Evolutionary conservation across 2,888 invertebrate genomes (phyloP).

Genomic region (Pachycephus smyrnensis): DNA sequence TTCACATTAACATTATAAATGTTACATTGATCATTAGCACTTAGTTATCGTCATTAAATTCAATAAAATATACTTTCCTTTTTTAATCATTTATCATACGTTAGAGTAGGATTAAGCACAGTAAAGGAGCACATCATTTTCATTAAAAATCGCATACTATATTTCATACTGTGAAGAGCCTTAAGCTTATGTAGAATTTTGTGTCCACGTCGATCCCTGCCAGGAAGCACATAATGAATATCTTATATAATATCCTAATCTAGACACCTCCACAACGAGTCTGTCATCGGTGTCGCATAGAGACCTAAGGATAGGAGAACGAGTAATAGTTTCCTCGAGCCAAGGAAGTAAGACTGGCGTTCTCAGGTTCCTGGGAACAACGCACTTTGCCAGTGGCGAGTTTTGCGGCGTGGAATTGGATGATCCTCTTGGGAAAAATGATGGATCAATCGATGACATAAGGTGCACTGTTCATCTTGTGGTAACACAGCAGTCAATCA

Average conservation of each 20-base stretch:
- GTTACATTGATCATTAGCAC: not conserved
- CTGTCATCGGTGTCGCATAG: conserved; percentile 65
- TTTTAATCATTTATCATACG: not conserved
- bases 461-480: conserved; percentile 71
- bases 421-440: conserved; percentile 94
- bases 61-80: not conserved
- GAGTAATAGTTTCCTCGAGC: conserved; percentile 89
- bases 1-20: not conserved
- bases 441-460: conserved; percentile 92
- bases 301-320: conserved; percentile 87
- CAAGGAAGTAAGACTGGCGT: conserved; percentile 91
- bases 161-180: not conserved
- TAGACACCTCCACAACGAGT: conserved; percentile 70
- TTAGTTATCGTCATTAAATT: not conserved
- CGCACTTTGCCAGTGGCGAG: conserved; percentile 92
- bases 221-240: not conserved
- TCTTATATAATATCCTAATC: conserved; percentile 31
- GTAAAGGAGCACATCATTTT: not conserved
- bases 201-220: not conserved
- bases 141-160: too few species aligned
- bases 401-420: conserved; percentile 98
- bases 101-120: not conserved
- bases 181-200: not conserved
- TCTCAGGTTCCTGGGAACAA: conserved; percentile 85
- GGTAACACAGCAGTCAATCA: not conserved